Base-by-base conservation (phyloP, 1,140 invertebrate genomes). In the Andrena cerasifolii region DNA sequence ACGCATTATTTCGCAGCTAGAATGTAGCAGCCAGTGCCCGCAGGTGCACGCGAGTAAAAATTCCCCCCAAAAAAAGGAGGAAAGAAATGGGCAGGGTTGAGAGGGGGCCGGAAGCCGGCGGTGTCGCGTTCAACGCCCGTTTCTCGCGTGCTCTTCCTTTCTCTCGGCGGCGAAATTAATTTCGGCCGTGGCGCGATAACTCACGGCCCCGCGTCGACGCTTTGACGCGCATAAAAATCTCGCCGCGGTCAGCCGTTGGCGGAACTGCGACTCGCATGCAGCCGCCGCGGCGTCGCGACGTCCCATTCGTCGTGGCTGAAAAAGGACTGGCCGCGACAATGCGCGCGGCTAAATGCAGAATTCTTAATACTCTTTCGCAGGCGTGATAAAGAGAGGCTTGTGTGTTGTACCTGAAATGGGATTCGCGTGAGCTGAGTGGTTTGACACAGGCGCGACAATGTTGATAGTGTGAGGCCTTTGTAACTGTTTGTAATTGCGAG, bases 151-250 rank as follows among this genome's bases (percentile, higher is more conserved):
- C 43, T 79, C 67, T 66, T 76, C 63, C 82, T 80, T n/a, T 84
- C 61, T 71, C 70, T 73, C 74, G 72, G 33, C 72, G 72, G 49
- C 47, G 56, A 84, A 87, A 87, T 87, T 86, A 87, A 87, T 87
- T 86, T 85, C 79, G 77, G 61, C 61, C 56, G 43, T 43, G 75
- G 71, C 78, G 74, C 80, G 85, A 88, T 87, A 88, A 88, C 85
- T 88, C 86, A 83, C 75, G 71, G 54, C 58, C 68, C 73, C 79
- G 65, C 78, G 86, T 84, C 83, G 82, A 86, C 82, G 80, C 83
- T 88, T 85, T 88, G 86, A 88, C 83, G 85, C 78, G 78, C 74
- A 80, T 86, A 83, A 87, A 88, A 88, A 88, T 86, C 78, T 84
- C 82, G 65, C 77, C 66, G 80, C 76, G 82, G 82, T 82, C 66